Conservation (phyloP, 2,113 vertebrate genomes). For the Brienomyrus longianalis region DNA sequence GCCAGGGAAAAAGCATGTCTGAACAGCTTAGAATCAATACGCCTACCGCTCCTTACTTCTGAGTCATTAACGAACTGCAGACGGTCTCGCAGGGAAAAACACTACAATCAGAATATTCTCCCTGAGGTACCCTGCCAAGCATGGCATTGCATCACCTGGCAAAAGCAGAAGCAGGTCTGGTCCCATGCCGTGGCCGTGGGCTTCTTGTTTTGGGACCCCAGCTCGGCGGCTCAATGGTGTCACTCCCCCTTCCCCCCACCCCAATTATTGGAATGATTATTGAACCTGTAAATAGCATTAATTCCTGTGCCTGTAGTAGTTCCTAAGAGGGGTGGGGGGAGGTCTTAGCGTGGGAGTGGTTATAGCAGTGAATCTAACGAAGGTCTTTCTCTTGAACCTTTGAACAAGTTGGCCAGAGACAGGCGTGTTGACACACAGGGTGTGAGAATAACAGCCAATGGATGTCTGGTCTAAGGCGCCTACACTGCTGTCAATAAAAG, state of each 20-base stretch:
- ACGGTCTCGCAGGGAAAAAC: constrained; percentile 36
- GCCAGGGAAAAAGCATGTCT: constrained; percentile 27
- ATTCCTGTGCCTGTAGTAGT: neutral
- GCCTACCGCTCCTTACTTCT: constrained; percentile 35
- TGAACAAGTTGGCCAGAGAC: neutral
- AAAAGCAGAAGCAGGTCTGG: neutral
- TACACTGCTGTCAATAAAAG: neutral
- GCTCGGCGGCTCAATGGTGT: neutral
- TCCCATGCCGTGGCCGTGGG: neutral
- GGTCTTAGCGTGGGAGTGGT: neutral
- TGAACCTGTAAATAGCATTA: neutral
- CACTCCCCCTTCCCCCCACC: neutral
- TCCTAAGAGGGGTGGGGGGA: neutral
- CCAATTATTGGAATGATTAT: neutral
- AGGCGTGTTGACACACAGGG: neutral
- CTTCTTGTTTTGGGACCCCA: neutral
- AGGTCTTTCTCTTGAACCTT: neutral
- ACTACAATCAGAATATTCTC: constrained; percentile 31
- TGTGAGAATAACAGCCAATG: neutral
- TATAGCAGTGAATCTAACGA: neutral
- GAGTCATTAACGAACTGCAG: constrained; percentile 49
- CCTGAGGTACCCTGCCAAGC: neutral
- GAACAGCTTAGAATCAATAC: constrained; percentile 55
- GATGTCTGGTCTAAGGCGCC: neutral
- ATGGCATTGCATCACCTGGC: neutral